Evolutionary conservation across 2,113 vertebrate genomes (phyloP).

Genomic region (Connochaetes taurinus): DNA sequence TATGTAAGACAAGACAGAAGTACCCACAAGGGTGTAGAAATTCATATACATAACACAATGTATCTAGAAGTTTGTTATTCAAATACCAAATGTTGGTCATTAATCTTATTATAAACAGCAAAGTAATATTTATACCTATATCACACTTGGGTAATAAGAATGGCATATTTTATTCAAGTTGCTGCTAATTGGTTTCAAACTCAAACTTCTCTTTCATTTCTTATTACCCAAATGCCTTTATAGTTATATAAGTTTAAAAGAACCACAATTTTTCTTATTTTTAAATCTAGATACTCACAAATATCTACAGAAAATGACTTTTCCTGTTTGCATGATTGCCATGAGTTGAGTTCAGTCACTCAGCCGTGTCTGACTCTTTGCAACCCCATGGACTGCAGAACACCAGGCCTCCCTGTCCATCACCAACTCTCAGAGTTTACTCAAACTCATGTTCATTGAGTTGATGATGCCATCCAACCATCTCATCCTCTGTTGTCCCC

Average conservation of each 20-base stretch:
- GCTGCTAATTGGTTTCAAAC: background rate
- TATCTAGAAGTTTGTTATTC: background rate
- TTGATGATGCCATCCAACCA: background rate
- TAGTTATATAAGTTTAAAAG: background rate
- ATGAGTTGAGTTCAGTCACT: background rate
- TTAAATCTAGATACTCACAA: background rate
- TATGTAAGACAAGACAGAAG: slow-evolving; percentile 6
- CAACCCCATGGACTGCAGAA: background rate
- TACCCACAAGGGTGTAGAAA: background rate
- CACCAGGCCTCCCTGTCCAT: background rate
- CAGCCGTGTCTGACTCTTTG: background rate
- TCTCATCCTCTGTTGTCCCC: background rate
- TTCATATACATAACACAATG: background rate
- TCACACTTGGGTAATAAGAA: background rate
- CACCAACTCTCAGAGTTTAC: background rate
- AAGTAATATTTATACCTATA: background rate
- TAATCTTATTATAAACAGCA: background rate
- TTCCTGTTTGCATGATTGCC: background rate
- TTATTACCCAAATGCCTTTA: background rate
- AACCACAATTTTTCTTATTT: background rate
- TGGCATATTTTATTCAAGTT: background rate
- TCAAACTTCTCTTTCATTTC: background rate
- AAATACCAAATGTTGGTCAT: background rate
- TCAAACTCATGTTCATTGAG: background rate
- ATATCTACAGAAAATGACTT: background rate